phyloP scores from a whole-genome alignment of 2,888 invertebrate genomes.

The Auanema freiburgensis region DNA sequence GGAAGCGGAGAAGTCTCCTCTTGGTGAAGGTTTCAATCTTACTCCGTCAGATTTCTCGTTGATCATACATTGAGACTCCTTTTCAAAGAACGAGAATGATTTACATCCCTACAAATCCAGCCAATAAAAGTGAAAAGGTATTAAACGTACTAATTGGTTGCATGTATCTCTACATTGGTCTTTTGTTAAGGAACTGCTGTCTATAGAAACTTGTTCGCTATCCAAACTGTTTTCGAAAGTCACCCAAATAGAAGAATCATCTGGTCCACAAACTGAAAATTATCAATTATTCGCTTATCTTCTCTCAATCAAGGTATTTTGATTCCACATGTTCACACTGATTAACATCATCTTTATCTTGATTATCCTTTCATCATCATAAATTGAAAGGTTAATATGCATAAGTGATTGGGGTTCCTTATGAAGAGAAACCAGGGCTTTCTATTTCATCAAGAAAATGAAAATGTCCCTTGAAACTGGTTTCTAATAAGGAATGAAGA shows the following conservation, averaged over 20 bases:
- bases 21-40: conserved; percentile 24
- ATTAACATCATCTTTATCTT: no score
- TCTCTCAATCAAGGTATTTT: no score
- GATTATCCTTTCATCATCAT: no score
- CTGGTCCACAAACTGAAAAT: conserved; percentile 33
- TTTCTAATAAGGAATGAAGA: no score
- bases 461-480: no score
- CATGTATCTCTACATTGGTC: conserved; percentile 41
- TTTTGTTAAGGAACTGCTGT: conserved; percentile 23
- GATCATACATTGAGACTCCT: conserved; percentile 34
- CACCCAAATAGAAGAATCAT: conserved; percentile 41
- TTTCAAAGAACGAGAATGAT: conserved; percentile 47
- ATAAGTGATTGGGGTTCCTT: no score
- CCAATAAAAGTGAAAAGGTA: no score
- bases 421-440: no score
- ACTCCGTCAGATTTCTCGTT: conserved; percentile 38
- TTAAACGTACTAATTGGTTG: conserved; percentile 23
- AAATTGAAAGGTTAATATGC: no score
- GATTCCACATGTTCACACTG: no score
- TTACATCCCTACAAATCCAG: conserved; percentile 25
- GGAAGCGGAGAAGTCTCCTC: conserved; percentile 39
- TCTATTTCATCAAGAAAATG: no score
- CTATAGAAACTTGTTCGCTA: conserved; percentile 25
- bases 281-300: neutral
- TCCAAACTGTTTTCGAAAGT: conserved; percentile 47